These are phyloP conservation scores for Rhizoglyphus robini DNA, from an alignment of 1,140 invertebrate genomes.

Conservation along the genomic window DNA sequence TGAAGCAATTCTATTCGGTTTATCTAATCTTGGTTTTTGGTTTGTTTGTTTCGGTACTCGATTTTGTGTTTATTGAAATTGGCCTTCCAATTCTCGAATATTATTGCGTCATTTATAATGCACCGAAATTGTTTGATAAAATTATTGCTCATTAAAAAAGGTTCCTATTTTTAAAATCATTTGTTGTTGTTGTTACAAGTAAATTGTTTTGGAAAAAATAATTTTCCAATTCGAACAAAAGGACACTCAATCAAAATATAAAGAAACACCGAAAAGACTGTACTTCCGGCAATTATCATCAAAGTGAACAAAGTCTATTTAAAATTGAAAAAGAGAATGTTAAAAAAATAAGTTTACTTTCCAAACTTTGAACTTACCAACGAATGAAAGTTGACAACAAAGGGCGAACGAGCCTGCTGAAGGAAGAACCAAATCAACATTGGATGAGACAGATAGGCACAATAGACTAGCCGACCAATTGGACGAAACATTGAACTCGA, in stretches of 20 bases:
- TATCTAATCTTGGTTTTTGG: too few species aligned
- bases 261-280: background rate
- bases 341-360: background rate
- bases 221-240: background rate
- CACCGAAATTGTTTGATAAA: too few species aligned
- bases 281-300: background rate
- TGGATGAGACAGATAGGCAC: background rate
- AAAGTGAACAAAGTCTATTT: background rate
- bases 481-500: conserved; percentile 6
- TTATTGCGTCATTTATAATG: too few species aligned
- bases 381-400: background rate
- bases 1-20: too few species aligned
- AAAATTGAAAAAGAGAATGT: background rate
- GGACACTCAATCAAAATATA: background rate
- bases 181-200: background rate
- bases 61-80: too few species aligned
- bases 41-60: too few species aligned
- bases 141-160: too few species aligned
- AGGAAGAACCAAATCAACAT: conserved; percentile 15
- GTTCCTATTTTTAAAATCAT: too few species aligned
- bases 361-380: background rate
- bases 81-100: too few species aligned
- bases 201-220: background rate
- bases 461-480: background rate
- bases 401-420: background rate